Conservation (phyloP, 2,113 vertebrate genomes). For the Alligator sinensis region DNA sequence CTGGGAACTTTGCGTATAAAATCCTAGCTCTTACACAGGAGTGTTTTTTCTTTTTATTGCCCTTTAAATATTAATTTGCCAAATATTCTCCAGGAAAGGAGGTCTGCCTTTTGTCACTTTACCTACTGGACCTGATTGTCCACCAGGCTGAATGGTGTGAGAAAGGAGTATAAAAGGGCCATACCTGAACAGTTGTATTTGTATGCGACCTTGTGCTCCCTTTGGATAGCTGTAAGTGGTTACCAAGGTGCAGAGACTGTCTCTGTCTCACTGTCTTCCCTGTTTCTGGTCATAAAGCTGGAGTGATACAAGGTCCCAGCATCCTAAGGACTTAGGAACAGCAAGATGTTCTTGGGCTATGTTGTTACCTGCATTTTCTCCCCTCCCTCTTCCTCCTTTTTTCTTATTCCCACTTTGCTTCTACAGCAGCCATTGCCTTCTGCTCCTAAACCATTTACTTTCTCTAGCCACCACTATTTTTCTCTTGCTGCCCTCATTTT, state of each 20-base stretch:
- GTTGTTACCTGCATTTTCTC: background rate
- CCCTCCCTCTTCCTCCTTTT: background rate
- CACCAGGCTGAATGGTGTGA: background rate
- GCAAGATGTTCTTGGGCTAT: background rate
- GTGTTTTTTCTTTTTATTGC: background rate
- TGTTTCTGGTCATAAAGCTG: background rate
- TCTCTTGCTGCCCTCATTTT: background rate
- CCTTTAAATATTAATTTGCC: background rate
- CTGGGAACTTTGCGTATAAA: background rate
- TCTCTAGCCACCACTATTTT: background rate
- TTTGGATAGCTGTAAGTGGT: background rate
- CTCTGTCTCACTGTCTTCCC: background rate
- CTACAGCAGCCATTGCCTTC: background rate
- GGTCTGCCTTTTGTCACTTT: background rate
- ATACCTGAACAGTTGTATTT: background rate
- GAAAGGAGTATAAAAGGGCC: background rate
- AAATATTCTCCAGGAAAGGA: accelerated
- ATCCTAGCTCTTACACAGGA: background rate
- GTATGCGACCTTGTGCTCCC: background rate
- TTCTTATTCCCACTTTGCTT: background rate
- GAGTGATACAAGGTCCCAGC: background rate
- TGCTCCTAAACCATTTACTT: background rate
- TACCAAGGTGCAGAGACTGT: background rate
- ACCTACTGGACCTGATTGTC: background rate
- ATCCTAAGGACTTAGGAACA: background rate